A percentile compares a stretch with the other conserved stretches of the same genome.
phyloP scores from a whole-genome alignment of 2,797 vertebrate species.

The Leucoraja ocellata region DNA sequence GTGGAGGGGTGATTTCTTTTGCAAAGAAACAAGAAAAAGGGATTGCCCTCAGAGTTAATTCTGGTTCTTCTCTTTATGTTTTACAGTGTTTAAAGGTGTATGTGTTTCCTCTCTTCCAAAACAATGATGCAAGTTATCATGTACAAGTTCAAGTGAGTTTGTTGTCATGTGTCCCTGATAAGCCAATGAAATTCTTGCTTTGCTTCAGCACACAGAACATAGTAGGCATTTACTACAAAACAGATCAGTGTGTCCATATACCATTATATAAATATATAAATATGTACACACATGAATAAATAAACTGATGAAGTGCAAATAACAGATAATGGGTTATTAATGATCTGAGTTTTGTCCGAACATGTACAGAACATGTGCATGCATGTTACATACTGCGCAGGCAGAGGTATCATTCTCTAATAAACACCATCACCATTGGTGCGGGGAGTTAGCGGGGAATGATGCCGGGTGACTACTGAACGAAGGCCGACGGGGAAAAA shows the following conservation, averaged over 20 bases:
- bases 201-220: too few species aligned
- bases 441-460: neutral
- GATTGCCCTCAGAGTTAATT: neutral
- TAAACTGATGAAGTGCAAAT: too few species aligned
- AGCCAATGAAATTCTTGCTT: too few species aligned
- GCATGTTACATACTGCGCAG: neutral
- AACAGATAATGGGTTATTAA: too few species aligned
- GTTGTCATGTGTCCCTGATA: too few species aligned
- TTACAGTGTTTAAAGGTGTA: neutral
- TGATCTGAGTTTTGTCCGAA: too few species aligned
- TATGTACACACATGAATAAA: too few species aligned
- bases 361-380: too few species aligned
- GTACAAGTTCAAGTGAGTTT: too few species aligned
- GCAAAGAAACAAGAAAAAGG: neutral
- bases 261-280: too few species aligned
- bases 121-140: neutral
- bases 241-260: too few species aligned
- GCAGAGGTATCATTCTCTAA: neutral
- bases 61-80: neutral
- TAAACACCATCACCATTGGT: neutral
- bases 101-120: neutral
- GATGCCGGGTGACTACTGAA: neutral
- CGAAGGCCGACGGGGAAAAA: neutral
- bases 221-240: too few species aligned
- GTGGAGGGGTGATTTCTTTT: neutral